A percentile compares a stretch with the other conserved stretches of the same genome.
Evolutionary conservation across 2,888 invertebrate species (phyloP).

Genomic region (Eupithecia abbreviata): DNA sequence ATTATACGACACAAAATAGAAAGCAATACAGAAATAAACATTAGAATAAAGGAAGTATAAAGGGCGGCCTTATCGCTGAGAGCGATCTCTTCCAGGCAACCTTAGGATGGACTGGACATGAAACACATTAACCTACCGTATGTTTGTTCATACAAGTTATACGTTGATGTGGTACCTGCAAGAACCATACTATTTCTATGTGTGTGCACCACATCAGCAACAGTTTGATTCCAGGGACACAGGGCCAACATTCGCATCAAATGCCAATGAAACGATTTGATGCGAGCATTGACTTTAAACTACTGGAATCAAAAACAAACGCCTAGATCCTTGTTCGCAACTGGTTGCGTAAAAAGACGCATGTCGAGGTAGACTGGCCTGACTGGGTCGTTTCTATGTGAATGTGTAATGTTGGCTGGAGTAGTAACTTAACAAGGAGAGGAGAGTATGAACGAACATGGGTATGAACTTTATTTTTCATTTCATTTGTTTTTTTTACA

Average conservation of each 20-base stretch:
- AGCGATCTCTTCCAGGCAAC: no score
- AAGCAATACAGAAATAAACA: no score
- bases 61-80: no score
- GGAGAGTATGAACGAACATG: slow-evolving; percentile 4
- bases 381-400: slow-evolving; percentile 21
- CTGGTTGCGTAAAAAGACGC: slow-evolving; percentile 15
- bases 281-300: not conserved
- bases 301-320: not conserved
- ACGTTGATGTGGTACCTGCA: no score
- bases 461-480: not conserved
- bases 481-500: no score
- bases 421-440: not conserved
- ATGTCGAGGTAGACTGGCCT: slow-evolving; percentile 3
- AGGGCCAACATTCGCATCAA: not conserved
- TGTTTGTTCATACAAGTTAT: no score
- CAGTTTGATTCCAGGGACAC: not conserved
- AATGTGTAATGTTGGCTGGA: slow-evolving; percentile 18
- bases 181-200: no score
- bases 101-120: no score
- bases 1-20: no score
- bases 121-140: no score
- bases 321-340: slow-evolving; percentile 9
- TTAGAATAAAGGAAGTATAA: no score
- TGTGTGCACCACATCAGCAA: not conserved
- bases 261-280: not conserved